Conservation (phyloP, 2,113 vertebrate genomes). For the human (Homo sapiens) region DNA sequence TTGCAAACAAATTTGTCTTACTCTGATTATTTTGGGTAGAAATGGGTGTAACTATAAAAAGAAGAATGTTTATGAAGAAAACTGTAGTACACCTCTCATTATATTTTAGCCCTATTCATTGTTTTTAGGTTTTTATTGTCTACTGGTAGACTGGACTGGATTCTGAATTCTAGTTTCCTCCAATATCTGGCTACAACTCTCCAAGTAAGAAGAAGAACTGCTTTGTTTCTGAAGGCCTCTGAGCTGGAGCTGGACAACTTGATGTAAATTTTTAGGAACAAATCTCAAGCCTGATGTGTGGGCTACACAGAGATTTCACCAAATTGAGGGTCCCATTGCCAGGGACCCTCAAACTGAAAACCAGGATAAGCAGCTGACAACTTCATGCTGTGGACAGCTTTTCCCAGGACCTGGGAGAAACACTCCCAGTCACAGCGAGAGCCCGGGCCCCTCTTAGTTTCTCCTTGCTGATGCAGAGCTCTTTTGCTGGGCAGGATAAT, state of each 20-base stretch:
- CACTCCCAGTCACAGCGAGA: background rate
- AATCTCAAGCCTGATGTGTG: background rate
- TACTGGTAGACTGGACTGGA: background rate
- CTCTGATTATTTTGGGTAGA: background rate
- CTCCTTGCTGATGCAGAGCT: background rate
- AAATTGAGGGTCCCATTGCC: background rate
- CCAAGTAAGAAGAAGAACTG: background rate
- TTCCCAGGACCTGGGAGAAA: background rate
- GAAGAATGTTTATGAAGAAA: background rate
- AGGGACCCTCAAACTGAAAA: background rate
- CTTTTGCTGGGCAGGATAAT: background rate
- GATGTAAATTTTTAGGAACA: background rate
- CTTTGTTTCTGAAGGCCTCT: background rate
- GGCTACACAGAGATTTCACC: background rate
- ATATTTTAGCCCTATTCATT: background rate
- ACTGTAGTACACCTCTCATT: background rate
- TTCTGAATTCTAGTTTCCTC: background rate
- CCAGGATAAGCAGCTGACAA: background rate
- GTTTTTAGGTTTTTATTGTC: background rate
- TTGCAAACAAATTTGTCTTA: background rate
- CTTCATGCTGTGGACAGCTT: background rate
- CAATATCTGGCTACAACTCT: background rate
- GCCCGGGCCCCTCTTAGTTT: background rate
- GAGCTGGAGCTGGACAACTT: background rate
- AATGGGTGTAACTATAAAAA: background rate